Conservation (phyloP, 2,888 invertebrate genomes). For the Noctua pronuba region DNA sequence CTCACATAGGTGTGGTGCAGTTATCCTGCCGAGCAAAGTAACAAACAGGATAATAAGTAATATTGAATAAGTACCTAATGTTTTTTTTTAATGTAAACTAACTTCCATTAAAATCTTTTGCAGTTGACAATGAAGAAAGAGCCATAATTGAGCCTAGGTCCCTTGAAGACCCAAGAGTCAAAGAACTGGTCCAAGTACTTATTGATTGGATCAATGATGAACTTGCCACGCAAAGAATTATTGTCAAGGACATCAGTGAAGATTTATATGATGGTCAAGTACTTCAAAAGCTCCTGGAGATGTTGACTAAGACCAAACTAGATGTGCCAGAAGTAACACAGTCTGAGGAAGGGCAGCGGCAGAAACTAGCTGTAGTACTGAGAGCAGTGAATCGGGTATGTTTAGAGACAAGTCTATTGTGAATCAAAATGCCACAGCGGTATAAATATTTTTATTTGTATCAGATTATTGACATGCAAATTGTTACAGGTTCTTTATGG, state of each 20-base stretch:
- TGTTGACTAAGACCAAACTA: constrained; percentile 96
- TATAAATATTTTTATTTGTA: neutral
- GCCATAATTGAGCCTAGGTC: constrained; percentile 98
- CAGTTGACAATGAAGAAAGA: constrained; percentile 99
- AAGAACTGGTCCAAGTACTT: constrained; percentile 95
- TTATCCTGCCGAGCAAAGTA: constrained; percentile 42
- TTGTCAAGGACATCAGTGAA: constrained; percentile 98
- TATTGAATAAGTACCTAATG: neutral
- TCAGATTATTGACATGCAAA: neutral
- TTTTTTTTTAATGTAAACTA: neutral
- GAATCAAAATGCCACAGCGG: neutral
- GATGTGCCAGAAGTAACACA: constrained; percentile 99
- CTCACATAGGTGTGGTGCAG: constrained; percentile 36
- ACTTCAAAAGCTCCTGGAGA: constrained; percentile 94
- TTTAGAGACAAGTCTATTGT: neutral
- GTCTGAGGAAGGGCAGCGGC: constrained; percentile 98
- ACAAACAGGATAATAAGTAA: constrained; percentile 53
- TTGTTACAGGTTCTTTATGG: constrained; percentile 92
- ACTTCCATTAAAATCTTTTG: constrained; percentile 58
- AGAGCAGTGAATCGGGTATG: constrained; percentile 96
- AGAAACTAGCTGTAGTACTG: constrained; percentile 97
- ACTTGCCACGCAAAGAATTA: constrained; percentile 98
- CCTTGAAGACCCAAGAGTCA: constrained; percentile 95
- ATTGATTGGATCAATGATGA: constrained; percentile 99
- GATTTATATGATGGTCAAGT: constrained; percentile 99